phyloP scores from a whole-genome alignment of 1,140 invertebrate genomes.

The Cydia splendana region DNA sequence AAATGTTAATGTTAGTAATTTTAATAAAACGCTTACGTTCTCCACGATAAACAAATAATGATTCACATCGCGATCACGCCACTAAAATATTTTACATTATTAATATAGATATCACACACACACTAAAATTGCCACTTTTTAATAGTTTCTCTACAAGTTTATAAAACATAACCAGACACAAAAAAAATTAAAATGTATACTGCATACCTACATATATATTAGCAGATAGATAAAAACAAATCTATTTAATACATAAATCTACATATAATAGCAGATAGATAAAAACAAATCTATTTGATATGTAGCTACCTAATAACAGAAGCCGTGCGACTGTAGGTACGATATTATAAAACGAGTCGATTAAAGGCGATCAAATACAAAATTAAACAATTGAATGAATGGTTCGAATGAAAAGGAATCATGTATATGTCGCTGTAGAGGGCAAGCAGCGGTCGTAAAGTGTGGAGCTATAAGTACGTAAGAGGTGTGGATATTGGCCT shows the following conservation, averaged over 20 bases:
- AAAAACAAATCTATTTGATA: background rate
- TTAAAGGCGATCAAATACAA: slow-evolving; percentile 3
- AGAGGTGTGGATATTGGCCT: slow-evolving; percentile 21
- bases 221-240: background rate
- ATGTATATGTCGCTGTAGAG: slow-evolving; percentile 34
- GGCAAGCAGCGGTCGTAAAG: slow-evolving; percentile 41
- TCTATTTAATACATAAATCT: background rate
- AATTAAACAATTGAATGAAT: slow-evolving; percentile 15
- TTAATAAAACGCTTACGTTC: background rate
- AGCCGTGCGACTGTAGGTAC: background rate
- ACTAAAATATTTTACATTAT: background rate
- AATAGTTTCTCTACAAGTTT: background rate
- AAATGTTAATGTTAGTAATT: slow-evolving; percentile 21
- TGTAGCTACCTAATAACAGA: slow-evolving; percentile 14
- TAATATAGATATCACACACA: background rate
- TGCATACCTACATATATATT: too few species aligned
- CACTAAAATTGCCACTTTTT: background rate
- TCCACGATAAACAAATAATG: background rate
- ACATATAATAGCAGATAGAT: background rate
- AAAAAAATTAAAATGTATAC: background rate
- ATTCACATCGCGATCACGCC: slow-evolving; percentile 4
- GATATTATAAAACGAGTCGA: slow-evolving; percentile 1
- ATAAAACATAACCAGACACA: background rate
- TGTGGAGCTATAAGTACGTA: background rate
- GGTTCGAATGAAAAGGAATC: background rate